phyloP scores from a whole-genome alignment of 2,888 invertebrate genomes.

The Trichopria drosophilae region DNA sequence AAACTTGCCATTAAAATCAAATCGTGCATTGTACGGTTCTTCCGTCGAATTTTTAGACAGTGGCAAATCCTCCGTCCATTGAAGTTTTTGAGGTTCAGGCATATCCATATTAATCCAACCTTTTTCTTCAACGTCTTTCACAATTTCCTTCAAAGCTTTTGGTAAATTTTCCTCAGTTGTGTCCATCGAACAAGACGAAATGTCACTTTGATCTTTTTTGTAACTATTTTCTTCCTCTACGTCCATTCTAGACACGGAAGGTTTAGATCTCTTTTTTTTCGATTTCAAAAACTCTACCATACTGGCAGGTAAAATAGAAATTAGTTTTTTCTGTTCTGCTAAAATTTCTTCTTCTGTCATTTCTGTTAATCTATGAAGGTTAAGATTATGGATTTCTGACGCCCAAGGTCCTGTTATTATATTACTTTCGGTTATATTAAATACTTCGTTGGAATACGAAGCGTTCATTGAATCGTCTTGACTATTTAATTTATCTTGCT shows the following conservation, averaged over 20 bases:
- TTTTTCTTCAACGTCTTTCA: constrained; percentile 61
- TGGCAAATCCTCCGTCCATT: constrained; percentile 82
- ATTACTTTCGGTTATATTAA: too few species aligned
- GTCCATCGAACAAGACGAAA: constrained; percentile 33
- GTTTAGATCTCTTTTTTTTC: constrained; percentile 48
- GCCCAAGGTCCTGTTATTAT: constrained; percentile 52
- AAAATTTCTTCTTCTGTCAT: constrained; percentile 78
- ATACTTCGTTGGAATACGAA: too few species aligned
- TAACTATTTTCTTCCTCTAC: constrained; percentile 13
- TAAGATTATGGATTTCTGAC: constrained; percentile 72
- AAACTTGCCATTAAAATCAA: constrained; percentile 72
- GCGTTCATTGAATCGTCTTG: not conserved
- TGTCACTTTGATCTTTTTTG: not conserved
- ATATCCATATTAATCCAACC: constrained; percentile 85
- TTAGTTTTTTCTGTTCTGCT: constrained; percentile 70
- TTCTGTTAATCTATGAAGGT: constrained; percentile 66
- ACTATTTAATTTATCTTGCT: constrained; percentile 4
- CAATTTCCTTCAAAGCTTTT: constrained; percentile 44
- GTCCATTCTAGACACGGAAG: constrained; percentile 6
- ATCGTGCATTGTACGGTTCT: constrained; percentile 76
- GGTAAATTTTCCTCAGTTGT: constrained; percentile 32
- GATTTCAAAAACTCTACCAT: constrained; percentile 68
- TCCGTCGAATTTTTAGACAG: constrained; percentile 60
- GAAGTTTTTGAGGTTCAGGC: constrained; percentile 83
- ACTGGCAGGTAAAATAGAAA: constrained; percentile 68